Evolutionary conservation across 2,888 invertebrate genomes (phyloP).

Genomic region (Meiosimyza platycephala): DNA sequence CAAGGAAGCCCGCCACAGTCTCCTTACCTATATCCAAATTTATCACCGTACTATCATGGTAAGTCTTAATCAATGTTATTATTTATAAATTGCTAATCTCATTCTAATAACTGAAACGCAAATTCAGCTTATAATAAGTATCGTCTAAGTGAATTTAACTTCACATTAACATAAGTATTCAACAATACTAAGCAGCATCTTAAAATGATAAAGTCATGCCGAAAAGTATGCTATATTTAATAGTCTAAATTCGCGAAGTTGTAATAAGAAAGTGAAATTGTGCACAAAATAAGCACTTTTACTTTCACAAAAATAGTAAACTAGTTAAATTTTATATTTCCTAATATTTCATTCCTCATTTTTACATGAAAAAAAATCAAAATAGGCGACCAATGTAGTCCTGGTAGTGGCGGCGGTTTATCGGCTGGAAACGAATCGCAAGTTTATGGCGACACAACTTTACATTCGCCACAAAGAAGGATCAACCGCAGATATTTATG

Average conservation of each 20-base stretch:
- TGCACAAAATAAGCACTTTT: no score
- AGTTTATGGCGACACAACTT: slow-evolving; percentile 60
- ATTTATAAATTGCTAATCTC: not conserved
- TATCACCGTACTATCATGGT: slow-evolving; percentile 47
- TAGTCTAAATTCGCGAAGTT: no score
- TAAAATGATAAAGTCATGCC: not conserved
- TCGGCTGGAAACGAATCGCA: slow-evolving; percentile 57
- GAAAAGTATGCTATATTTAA: no score
- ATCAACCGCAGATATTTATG: slow-evolving; percentile 57
- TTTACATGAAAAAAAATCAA: slow-evolving; percentile 20
- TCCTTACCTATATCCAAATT: slow-evolving; percentile 46
- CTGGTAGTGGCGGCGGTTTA: slow-evolving; percentile 51
- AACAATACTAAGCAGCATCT: not conserved
- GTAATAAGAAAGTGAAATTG: no score
- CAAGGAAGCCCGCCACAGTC: slow-evolving; percentile 38
- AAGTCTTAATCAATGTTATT: slow-evolving; percentile 34
- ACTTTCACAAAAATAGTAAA: no score
- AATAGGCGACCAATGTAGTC: slow-evolving; percentile 45
- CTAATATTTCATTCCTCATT: slow-evolving; percentile 27
- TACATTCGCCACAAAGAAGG: slow-evolving; percentile 58
- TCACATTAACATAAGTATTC: not conserved
- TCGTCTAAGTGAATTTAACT: not conserved
- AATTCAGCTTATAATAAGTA: no score
- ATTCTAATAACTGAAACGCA: no score
- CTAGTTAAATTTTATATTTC: slow-evolving; percentile 19